Base-by-base conservation (phyloP, 2,797 vertebrate genomes). In the Poeciliopsis infans region DNA sequence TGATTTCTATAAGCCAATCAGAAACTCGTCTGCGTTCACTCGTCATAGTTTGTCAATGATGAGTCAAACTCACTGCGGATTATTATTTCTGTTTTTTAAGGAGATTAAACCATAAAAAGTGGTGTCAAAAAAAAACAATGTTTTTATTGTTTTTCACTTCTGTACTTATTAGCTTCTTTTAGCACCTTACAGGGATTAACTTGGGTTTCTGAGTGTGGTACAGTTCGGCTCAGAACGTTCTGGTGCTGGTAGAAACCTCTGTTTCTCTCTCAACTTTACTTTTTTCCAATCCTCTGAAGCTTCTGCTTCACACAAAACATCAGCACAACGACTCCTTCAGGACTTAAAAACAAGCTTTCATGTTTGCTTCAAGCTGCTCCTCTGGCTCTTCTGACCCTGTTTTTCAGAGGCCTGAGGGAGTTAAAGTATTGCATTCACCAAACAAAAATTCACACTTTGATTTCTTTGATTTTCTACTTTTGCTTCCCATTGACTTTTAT, bases 321-420 rank as follows among this genome's bases (percentile, higher is more conserved):
- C 1, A 28, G 64, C 64, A 12, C 36, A 12, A 41, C 33, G 20
- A 41, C 10, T 68, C 33, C 64, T 25, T 39, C 20, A 23, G 64
- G 64, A 25, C 23, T 68, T 68, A 68, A 41, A 10, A 1, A 10
- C 64, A 68, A 36, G 18, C 36, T 68, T 25, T 41, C 33, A 12
- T 11, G 64, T 68, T 25, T 68, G 64, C 20, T 68, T 41, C 18
- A 68, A 68, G 15, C 33, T 11, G 36, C 64, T 39, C 10, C 36
- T 23, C 66, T 25, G 36, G 20, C 70, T 7, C 75, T 7, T 75
- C 36, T 49, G 28, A 66, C 61, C 66, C 33, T 80, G 20, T 46
- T 16, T 51, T 41, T 77, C 41, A 28, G 53, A 68, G 36, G 51
- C 83, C 79, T 0, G 28, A 68, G 76, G 83, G 51, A 71, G 78